phyloP scores from a whole-genome alignment of 2,797 vertebrate species.

The Enteromius fasciolatus region DNA sequence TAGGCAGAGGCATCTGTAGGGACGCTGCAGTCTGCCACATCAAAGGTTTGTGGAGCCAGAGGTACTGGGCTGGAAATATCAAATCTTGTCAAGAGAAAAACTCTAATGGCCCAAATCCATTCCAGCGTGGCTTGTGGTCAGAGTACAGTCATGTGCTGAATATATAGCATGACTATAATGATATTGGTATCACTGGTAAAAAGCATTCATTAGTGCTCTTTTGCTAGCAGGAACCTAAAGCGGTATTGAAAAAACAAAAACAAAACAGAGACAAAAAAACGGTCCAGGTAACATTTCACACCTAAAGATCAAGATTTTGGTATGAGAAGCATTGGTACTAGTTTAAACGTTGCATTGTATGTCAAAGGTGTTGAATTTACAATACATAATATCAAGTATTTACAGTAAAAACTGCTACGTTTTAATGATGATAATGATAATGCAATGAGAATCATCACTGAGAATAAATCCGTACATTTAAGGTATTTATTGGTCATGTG shows the following conservation, averaged over 20 bases:
- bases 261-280: background rate
- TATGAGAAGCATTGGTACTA: background rate
- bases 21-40: constrained; percentile 72
- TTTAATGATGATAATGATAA: background rate
- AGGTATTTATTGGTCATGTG: background rate
- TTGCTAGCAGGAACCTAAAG: background rate
- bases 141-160: constrained; percentile 34
- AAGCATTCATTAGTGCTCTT: constrained; percentile 39
- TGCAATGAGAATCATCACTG: background rate
- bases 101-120: constrained; percentile 48
- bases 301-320: background rate
- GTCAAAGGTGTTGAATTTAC: background rate
- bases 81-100: constrained; percentile 57
- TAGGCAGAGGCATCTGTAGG: constrained; percentile 66
- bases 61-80: constrained; percentile 61
- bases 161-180: constrained; percentile 34
- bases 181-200: constrained; percentile 44
- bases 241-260: background rate
- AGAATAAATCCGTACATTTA: background rate
- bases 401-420: background rate
- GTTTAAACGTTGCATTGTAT: background rate
- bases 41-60: constrained; percentile 68
- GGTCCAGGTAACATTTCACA: background rate
- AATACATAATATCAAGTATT: background rate
- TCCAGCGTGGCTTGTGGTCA: constrained; percentile 35